phyloP scores from a whole-genome alignment of 2,797 vertebrate species.

The Cryptoblepharus egeriae region DNA sequence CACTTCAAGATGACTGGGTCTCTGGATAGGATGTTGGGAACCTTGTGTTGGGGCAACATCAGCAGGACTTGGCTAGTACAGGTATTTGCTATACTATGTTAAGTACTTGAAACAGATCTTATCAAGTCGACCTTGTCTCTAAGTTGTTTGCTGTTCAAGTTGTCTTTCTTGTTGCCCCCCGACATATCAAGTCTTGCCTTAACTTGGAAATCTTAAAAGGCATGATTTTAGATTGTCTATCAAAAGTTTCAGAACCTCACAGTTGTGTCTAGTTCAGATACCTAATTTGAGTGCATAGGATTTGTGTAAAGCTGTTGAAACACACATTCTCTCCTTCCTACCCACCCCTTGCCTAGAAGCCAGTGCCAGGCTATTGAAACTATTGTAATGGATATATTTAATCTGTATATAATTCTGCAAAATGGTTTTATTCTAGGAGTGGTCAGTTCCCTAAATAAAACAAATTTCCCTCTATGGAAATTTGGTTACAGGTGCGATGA shows the following conservation, averaged over 20 bases:
- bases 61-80: too few relatives aligned
- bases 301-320: background rate
- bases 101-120: too few relatives aligned
- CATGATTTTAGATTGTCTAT: background rate
- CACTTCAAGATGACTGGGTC: too few relatives aligned
- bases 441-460: background rate
- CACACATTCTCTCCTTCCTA: too few relatives aligned
- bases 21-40: too few relatives aligned
- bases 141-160: too few relatives aligned
- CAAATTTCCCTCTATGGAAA: background rate
- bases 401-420: background rate
- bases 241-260: background rate
- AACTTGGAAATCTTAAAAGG: background rate
- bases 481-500: rapidly evolving
- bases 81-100: too few relatives aligned
- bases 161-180: background rate
- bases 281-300: background rate
- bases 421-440: background rate
- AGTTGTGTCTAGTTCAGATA: background rate
- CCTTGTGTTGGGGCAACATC: too few relatives aligned
- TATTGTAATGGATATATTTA: background rate
- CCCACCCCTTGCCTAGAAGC: too few relatives aligned
- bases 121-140: too few relatives aligned
- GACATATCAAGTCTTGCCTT: background rate
- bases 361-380: background rate